A percentile compares a stretch with the other conserved stretches of the same genome.
phyloP scores from a whole-genome alignment of 2,113 vertebrate genomes.

The Nothoprocta perdicaria region DNA sequence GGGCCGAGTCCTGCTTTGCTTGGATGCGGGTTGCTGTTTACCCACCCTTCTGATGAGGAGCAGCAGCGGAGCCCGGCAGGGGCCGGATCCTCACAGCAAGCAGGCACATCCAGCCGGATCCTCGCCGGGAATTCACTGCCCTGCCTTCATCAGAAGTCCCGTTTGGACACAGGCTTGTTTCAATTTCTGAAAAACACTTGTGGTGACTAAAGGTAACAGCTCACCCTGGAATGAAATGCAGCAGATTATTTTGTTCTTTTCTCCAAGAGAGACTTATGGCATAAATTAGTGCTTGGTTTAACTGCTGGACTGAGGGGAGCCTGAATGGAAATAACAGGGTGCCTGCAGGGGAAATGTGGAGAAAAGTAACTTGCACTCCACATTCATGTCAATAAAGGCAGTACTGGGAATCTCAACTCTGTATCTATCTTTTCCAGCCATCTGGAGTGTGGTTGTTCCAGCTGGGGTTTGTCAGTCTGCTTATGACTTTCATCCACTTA shows the following conservation, averaged over 20 bases:
- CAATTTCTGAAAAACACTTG: too few species aligned
- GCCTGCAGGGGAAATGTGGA: not conserved
- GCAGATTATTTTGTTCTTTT: not conserved
- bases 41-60: not conserved
- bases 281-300: not conserved
- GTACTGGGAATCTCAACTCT: not conserved
- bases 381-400: not conserved
- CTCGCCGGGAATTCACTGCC: too few species aligned
- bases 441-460: not conserved
- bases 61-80: not conserved
- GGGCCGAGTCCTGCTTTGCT: accelerated
- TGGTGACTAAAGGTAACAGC: too few species aligned
- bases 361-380: not conserved
- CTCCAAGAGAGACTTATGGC: not conserved
- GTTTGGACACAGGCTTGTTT: too few species aligned
- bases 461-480: not conserved
- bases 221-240: too few species aligned
- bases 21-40: not conserved
- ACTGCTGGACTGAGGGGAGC: not conserved
- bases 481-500: not conserved
- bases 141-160: too few species aligned
- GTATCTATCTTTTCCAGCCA: not conserved
- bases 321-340: not conserved
- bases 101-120: too few species aligned
- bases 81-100: too few species aligned